These are phyloP conservation scores for Brachystomella parvula DNA, from an alignment of 1,140 invertebrate genomes.

Conservation along the genomic window DNA sequence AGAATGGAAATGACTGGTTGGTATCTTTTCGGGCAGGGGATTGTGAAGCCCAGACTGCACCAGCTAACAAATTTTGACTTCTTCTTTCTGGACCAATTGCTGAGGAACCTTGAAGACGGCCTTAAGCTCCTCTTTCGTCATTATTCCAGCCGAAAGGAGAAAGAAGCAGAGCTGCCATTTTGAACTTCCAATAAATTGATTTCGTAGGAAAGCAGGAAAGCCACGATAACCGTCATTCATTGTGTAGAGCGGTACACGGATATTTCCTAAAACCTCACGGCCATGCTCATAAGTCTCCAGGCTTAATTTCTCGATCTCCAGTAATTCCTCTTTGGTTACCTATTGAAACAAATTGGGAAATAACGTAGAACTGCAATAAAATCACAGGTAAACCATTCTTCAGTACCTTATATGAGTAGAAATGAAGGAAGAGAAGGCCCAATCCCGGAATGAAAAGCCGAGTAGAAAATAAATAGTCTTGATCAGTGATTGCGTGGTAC, in stretches of 20 bases:
- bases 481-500: neutral
- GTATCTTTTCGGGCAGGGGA: too few species aligned
- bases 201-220: slow-evolving; percentile 48
- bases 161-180: slow-evolving; percentile 42
- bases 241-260: slow-evolving; percentile 49
- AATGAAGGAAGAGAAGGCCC: slow-evolving; percentile 35
- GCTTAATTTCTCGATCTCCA: slow-evolving; percentile 42
- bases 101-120: too few species aligned
- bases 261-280: slow-evolving; percentile 46
- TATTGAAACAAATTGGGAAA: slow-evolving; percentile 46
- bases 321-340: slow-evolving; percentile 44
- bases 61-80: too few species aligned
- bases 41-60: too few species aligned
- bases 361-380: neutral
- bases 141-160: neutral
- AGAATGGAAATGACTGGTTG: too few species aligned
- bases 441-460: slow-evolving; percentile 40
- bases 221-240: slow-evolving; percentile 49
- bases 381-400: neutral
- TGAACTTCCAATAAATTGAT: slow-evolving; percentile 49
- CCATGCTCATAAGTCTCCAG: slow-evolving; percentile 46
- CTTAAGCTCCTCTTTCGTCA: neutral
- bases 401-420: neutral
- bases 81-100: too few species aligned
- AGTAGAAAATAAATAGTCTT: neutral